Conservation (phyloP, 2,797 vertebrate genomes). For the Melanotaenia pygmaea region DNA sequence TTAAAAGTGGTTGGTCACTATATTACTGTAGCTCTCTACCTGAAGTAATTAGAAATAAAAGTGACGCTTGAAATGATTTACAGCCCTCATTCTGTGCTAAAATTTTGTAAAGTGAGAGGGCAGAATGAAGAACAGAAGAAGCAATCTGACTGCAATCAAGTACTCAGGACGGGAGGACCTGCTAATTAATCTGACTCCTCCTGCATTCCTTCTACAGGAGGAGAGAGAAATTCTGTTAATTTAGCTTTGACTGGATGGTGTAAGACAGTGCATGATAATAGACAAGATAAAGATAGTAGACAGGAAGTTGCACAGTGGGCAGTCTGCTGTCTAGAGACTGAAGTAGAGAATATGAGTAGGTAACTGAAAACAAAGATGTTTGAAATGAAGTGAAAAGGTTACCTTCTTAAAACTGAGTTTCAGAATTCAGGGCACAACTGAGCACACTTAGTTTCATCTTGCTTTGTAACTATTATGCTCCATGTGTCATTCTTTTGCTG, state of each 20-base stretch:
- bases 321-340: slow-evolving; percentile 22
- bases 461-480: background rate
- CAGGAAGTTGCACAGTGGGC: slow-evolving; percentile 19
- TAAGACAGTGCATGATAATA: background rate
- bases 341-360: slow-evolving; percentile 33
- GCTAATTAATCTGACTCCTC: too few species aligned
- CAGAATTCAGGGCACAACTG: background rate
- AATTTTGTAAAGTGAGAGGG: background rate
- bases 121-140: background rate
- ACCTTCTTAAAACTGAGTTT: background rate
- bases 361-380: slow-evolving; percentile 6
- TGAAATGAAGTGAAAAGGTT: slow-evolving; percentile 12
- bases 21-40: background rate
- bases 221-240: too few species aligned
- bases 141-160: background rate
- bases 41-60: slow-evolving; percentile 7
- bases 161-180: background rate
- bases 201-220: too few species aligned
- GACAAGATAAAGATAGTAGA: background rate
- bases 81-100: background rate
- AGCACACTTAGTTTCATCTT: background rate
- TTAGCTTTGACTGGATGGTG: background rate
- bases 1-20: background rate
- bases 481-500: slow-evolving; percentile 7
- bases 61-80: background rate